Evolutionary conservation across 2,797 vertebrate species (phyloP).

Genomic region (Hirundo rustica): DNA sequence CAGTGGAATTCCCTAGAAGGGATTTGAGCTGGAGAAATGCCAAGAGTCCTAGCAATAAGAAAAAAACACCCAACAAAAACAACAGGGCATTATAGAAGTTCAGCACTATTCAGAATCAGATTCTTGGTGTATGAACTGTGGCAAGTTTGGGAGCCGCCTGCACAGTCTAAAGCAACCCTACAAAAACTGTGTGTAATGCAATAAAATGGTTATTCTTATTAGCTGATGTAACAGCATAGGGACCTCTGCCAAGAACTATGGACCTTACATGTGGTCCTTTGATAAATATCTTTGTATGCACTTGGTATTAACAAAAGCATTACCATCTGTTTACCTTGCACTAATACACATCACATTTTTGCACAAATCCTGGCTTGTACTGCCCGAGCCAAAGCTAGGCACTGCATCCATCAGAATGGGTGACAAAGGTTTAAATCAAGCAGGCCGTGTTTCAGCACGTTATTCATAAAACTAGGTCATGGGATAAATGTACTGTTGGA

Average conservation of each 20-base stretch:
- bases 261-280: slow-evolving; percentile 62
- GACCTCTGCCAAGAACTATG: slow-evolving; percentile 57
- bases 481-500: slow-evolving; percentile 67
- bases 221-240: slow-evolving; percentile 37
- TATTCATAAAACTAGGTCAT: slow-evolving; percentile 68
- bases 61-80: slow-evolving; percentile 42
- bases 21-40: background rate
- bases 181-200: slow-evolving; percentile 30
- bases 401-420: slow-evolving; percentile 55
- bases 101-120: background rate
- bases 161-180: background rate
- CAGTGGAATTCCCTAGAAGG: slow-evolving; percentile 24
- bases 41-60: background rate
- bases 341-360: slow-evolving; percentile 62
- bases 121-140: background rate
- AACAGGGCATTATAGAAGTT: background rate
- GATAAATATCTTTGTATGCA: slow-evolving; percentile 63
- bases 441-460: slow-evolving; percentile 63
- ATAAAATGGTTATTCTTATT: slow-evolving; percentile 61
- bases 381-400: slow-evolving; percentile 24
- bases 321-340: slow-evolving; percentile 72
- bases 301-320: slow-evolving; percentile 65
- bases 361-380: slow-evolving; percentile 54
- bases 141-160: background rate
- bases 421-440: slow-evolving; percentile 69